Evolutionary conservation across 1,140 invertebrate species (phyloP).

Genomic region (Hyles euphorbiae): DNA sequence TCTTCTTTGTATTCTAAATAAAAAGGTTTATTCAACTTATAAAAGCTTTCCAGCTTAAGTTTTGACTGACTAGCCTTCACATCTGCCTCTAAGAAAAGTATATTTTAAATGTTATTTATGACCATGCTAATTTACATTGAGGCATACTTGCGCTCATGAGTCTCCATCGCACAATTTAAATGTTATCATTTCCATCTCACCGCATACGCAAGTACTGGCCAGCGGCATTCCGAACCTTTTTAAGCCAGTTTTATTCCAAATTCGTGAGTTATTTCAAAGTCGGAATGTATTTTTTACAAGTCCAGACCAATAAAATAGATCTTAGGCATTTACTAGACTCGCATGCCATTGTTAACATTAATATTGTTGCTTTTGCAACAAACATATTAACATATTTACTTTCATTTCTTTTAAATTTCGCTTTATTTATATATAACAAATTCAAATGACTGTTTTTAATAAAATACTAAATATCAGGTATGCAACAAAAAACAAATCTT

Average conservation of each 20-base stretch:
- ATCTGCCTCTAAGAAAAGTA: neutral
- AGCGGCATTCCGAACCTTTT: constrained; percentile 16
- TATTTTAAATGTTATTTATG: neutral
- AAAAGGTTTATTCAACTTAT: no score
- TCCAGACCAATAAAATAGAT: neutral
- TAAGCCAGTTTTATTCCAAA: constrained; percentile 17
- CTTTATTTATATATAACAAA: no score
- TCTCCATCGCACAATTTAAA: constrained; percentile 11
- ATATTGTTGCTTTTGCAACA: no score
- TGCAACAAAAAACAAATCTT: no score
- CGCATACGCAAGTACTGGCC: constrained; percentile 10
- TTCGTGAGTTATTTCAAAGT: constrained; percentile 20
- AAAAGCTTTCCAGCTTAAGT: neutral
- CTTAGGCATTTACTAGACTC: neutral
- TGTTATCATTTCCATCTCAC: constrained; percentile 19
- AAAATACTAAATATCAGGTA: no score
- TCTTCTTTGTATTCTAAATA: no score
- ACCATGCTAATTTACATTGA: constrained; percentile 13
- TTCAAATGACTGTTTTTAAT: no score
- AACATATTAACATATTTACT: no score
- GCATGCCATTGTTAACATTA: no score
- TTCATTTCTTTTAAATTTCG: no score
- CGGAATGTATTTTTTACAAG: constrained; percentile 15
- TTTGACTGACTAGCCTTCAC: neutral
- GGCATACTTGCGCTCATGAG: constrained; percentile 3